Evolutionary conservation across 2,113 vertebrate species (phyloP).

Genomic region (Bucco capensis): DNA sequence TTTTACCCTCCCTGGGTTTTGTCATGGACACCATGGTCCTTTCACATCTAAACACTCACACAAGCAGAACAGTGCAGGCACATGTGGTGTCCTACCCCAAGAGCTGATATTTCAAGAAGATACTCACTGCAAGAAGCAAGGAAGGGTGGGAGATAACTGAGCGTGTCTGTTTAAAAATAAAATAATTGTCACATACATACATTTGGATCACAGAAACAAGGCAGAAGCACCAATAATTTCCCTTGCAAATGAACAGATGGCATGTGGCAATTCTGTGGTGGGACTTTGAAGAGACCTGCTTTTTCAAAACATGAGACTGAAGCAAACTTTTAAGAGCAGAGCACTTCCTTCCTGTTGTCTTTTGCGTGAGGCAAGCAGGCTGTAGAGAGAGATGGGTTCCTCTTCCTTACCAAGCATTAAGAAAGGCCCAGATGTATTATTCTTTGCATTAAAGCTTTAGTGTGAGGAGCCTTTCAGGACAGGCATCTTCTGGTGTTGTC

Average conservation of each 20-base stretch:
- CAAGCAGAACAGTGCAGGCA: background rate
- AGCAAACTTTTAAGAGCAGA: slow-evolving; percentile 44
- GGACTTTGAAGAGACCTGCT: slow-evolving; percentile 44
- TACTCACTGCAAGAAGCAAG: background rate
- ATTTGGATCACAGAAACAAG: slow-evolving; percentile 47
- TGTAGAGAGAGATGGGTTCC: background rate
- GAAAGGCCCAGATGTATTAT: background rate
- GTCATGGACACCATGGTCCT: slow-evolving; percentile 8
- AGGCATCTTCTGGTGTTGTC: background rate
- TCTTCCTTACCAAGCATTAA: background rate
- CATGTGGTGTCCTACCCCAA: background rate
- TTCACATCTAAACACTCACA: background rate
- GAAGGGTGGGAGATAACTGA: background rate
- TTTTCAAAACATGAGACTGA: slow-evolving; percentile 17
- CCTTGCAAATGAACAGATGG: slow-evolving; percentile 4
- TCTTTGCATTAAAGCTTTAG: background rate
- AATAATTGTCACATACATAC: background rate
- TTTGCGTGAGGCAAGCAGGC: background rate
- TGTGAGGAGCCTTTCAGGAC: background rate
- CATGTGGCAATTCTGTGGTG: background rate
- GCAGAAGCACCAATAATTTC: slow-evolving; percentile 18
- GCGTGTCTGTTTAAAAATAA: slow-evolving; percentile 22
- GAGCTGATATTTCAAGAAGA: background rate
- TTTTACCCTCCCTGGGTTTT: slow-evolving; percentile 39
- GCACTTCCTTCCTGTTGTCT: slow-evolving; percentile 30